phyloP scores from a whole-genome alignment of 2,888 invertebrate species.

The Chrysolina haemoptera region DNA sequence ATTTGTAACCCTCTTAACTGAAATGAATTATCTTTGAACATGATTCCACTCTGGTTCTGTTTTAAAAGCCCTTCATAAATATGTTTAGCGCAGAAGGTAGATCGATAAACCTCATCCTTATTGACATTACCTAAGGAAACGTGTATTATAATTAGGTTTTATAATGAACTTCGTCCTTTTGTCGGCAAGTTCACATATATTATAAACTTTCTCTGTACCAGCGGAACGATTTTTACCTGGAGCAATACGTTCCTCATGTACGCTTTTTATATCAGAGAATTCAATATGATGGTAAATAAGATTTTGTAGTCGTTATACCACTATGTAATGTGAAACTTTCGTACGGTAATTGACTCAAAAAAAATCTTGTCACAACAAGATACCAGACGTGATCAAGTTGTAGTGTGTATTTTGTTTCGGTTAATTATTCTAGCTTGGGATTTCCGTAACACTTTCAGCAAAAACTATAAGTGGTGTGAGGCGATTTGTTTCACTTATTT shows the following conservation, averaged over 20 bases:
- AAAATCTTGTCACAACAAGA: slow-evolving; percentile 4
- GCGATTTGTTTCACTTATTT: not conserved
- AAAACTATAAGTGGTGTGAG: not conserved
- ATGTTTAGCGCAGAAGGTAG: not conserved
- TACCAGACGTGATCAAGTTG: not conserved
- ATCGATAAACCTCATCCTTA: slow-evolving; percentile 2
- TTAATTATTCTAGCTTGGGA: not conserved
- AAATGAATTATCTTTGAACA: not conserved
- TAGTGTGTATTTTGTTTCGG: slow-evolving; percentile 1
- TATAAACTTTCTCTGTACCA: slow-evolving; percentile 30
- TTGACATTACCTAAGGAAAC: slow-evolving; percentile 22
- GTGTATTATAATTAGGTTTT: slow-evolving; percentile 2
- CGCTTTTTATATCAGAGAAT: slow-evolving; percentile 8
- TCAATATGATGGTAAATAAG: slow-evolving; percentile 21
- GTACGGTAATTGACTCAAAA: slow-evolving; percentile 14
- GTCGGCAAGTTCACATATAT: slow-evolving; percentile 23
- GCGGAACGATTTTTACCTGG: slow-evolving; percentile 14
- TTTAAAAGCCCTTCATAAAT: slow-evolving; percentile 13
- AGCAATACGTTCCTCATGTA: slow-evolving; percentile 22
- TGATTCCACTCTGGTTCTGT: not conserved
- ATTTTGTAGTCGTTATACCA: slow-evolving; percentile 14
- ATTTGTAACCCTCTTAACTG: not conserved
- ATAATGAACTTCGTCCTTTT: slow-evolving; percentile 21
- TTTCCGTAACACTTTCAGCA: not conserved
- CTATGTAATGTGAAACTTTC: slow-evolving; percentile 15